Evolutionary conservation across 2,113 vertebrate genomes (phyloP), one percentile per base, ranked within the genome.

Genomic region (Motacilla tschutschensis): DNA sequence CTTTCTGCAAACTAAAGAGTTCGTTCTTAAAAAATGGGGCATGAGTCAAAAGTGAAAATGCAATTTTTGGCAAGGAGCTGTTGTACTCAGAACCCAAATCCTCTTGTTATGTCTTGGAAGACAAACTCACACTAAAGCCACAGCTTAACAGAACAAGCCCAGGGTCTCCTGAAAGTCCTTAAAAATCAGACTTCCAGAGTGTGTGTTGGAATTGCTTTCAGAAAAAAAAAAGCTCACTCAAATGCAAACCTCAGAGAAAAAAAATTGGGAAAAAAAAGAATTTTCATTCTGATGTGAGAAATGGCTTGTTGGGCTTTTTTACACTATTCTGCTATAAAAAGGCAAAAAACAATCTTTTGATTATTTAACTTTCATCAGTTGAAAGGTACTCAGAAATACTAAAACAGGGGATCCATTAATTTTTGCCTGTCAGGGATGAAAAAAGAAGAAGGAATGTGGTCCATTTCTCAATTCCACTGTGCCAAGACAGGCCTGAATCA

Each of bases 401-500:
- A 24, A 50, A 79, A 53, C 51, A 66, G 36, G 38, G 71, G 59
- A 65, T 55, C 5, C 25, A 50, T 69, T 81, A 31, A 64, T 25
- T 81, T 80, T 66, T 84, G 17, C 21, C 31, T 33, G 65, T 25
- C 47, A 59, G 17, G 80, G 33, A 83, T 53, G 9, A 8, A 50
- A 62, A 40, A 36, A 46, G 3, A 19, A 47, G 24, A 10, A 62
- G 59, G 43, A 92, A 59, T 44, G 44, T n/a, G 31, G 82, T 25
- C 35, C 60, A 41, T 66, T 79, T 83, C 72, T 79, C 48, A 70
- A 21, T 51, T 43, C 55, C 57, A 6, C 47, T 40, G 64, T 57
- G 90, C 92, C 93, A 91, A 63, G 60, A 48, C 4, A 53, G 67
- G 66, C 63, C 88, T 93, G 76, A 93, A 92, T 88, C 82, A 83